These are phyloP conservation scores for Diadumene lineata DNA, from an alignment of 92 coral and sea anemone genomes.

Conservation along the genomic window DNA sequence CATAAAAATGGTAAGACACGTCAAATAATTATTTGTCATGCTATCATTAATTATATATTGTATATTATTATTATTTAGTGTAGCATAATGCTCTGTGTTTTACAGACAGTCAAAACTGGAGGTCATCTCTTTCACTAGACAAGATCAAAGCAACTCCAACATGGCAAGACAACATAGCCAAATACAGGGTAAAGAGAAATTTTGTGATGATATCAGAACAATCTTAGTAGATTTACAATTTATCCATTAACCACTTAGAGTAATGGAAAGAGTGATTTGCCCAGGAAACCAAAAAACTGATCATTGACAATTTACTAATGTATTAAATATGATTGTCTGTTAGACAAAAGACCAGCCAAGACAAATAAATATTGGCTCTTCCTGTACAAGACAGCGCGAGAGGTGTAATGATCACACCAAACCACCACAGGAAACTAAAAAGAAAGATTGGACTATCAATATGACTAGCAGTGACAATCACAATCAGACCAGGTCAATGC, in stretches of 20 bases:
- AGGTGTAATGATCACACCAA: not conserved
- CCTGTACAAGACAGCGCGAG: not conserved
- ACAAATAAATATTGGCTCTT: not conserved
- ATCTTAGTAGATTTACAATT: not conserved
- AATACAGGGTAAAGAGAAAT: not conserved
- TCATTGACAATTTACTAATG: not conserved
- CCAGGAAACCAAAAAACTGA: no score
- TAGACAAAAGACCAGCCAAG: not conserved
- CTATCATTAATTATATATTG: no score
- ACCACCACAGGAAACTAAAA: not conserved
- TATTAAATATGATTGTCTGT: not conserved
- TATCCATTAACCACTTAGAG: no score
- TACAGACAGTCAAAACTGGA: constrained; percentile 92
- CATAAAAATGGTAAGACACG: constrained; percentile 63
- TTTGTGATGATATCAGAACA: not conserved
- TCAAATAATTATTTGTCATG: not conserved
- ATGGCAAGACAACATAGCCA: constrained; percentile 23
- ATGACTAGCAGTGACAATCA: not conserved
- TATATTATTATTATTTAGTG: no score
- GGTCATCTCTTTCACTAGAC: constrained; percentile 64
- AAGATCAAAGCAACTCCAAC: constrained; percentile 40
- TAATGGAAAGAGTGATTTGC: no score
- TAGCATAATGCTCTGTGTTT: no score
- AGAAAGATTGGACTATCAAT: not conserved
- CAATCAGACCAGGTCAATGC: not conserved